Base-by-base conservation (phyloP, 2,888 invertebrate species). In the Diarsia brunnea region DNA sequence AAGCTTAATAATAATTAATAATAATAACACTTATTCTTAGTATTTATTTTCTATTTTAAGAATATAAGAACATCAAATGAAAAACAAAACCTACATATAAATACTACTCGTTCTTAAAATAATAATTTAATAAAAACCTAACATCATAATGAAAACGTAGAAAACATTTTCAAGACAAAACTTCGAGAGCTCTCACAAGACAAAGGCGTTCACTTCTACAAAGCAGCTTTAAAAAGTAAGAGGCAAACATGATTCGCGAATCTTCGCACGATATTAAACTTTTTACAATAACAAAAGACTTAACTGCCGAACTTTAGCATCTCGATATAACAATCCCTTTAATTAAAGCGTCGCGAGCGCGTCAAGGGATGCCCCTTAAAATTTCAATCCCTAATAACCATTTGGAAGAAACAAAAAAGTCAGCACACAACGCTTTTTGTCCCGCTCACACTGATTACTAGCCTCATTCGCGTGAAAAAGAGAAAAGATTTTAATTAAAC, bases 401-500 rank as follows among this genome's bases (percentile, higher is more conserved):
- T 90, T 90, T 87, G 82, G 78, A 82, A 77, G 77, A 88, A 89
- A 90, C 89, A 90, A 91, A 91, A 91, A 87, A 87, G 85, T 88
- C 85, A 61, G 77, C 73, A 79, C 76, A 87, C 79, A 86, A 81
- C 76, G 68, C 82, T 84, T 84, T 84, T 83, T 87, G 84, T 87
- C 87, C 72, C 81, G 68, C 82, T 87, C 85, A 72, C 79, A 84
- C 87, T 81, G 78, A 86, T 87, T 87, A 88, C 85, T 84, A 77
- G 64, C 31, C 79, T 76, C 81, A 79, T 85, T 84, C 72, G 89
- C 66, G 82, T 68, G 83, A 89, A 84, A 84, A 87, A 84, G 89
- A 89, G 69, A 85, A 79, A 83, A 74, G 81, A 88, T 89, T 89
- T 91, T 90, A 92, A 91, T 92, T 91, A 92, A 91, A 88, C 87